Base-by-base conservation (phyloP, 2,797 vertebrate species). In the Oophaga sylvatica region DNA sequence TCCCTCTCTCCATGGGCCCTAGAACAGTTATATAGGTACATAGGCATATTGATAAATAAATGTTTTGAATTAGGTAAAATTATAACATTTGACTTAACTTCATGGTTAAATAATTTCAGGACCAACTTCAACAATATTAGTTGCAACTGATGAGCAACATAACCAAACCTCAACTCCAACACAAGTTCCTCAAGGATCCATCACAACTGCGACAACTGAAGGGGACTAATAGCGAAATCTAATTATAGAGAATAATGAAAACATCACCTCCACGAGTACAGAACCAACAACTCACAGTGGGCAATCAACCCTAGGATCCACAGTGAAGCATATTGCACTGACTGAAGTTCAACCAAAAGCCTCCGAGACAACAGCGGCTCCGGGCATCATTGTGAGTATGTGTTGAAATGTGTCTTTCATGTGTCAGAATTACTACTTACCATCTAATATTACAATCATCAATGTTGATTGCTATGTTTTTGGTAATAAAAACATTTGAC, bases 301-400 rank as follows among this genome's bases (percentile, higher is more conserved):
- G n/a, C 62, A n/a, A 6, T 16, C 22, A 53, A 0, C n/a, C n/a
- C 62, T 8, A 29, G n/a, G 12, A 48, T 7, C 5, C 11, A 48
- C 19, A 48, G 0, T 2, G 20, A 20, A 7, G n/a, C 22, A 26
- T 20, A 0, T 60, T 12, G 6, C n/a, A 67, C 57, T 17, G n/a
- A 7, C 3, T 31, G 9, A 3, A 12, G 12, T 22, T 9, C 17
- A 48, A 16, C 1, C 29, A 22, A 8, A 7, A 11, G 29, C 41
- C 12, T 8, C 45, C 35, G 57, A 56, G 26, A 12, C 29, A 20
- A 31, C 35, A 67, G 4, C 20, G 45, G 84, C 3, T 35, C 48
- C n/a, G 4, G 53, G 45, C 26, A 41, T 6, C 12, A 68, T 78
- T 78, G 84, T 85, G 48, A 85, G 83, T 85, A 78, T 85, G 60